Base-by-base conservation (phyloP, 2,888 invertebrate species). In the Drosophila limbata region DNA sequence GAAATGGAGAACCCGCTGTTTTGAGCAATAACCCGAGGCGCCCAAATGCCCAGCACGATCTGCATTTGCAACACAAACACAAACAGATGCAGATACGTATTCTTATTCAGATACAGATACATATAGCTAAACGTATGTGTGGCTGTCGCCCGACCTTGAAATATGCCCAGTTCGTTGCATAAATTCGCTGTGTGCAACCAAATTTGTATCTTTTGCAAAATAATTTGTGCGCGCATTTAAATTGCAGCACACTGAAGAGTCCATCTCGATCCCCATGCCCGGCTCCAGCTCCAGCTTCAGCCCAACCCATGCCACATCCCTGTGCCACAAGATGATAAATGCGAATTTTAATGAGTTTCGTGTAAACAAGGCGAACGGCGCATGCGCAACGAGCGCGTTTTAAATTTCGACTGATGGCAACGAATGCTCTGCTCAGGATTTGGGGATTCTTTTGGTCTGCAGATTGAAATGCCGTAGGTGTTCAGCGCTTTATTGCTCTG, bases 311-410 rank as follows among this genome's bases (percentile, higher is more conserved):
- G n/a, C 42, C 33, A 62, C 33, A 62, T 45, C 31, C 35, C 47
- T 67, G 67, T 60, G 57, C 74, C 63, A 77, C 72, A 87, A 90
- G 92, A 91, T 91, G 92, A 91, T 91, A 90, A 91, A 91, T 91
- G 85, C 73, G 67, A 76, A 78, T 85, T 91, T 91, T 91, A 91
- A 91, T 91, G 89, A 91, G 91, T 88, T 91, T 91, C 86, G 88
- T 90, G 90, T 88, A 87, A 86, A 79, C 80, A 82, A 81, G 84
- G 70, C 74, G 0, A 64, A 50, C 70, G 76, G 21, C 40, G 40
- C 33, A 42, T 33, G 40, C 48, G 39, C 40, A 55, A 31, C 53
- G 53, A 60, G 62, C 71, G 66, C 55, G 68, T 77, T 44, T 55
- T 69, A 77, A 77, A 69, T 77, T 79, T 64, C 42, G 42, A 42